These are phyloP conservation scores for Agonum fuliginosum DNA, from an alignment of 2,888 invertebrate genomes.

Conservation along the genomic window DNA sequence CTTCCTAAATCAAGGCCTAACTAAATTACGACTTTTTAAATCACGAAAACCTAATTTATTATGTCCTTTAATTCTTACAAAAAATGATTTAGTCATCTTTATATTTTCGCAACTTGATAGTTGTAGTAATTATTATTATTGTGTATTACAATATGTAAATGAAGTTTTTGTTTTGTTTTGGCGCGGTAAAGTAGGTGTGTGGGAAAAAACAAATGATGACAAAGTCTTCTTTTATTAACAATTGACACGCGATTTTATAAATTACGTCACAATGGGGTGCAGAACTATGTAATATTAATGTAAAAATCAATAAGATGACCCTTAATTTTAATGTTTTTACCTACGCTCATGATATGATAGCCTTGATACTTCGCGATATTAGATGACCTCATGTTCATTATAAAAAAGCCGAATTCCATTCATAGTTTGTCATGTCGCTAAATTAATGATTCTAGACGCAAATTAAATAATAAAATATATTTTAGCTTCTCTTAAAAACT, in stretches of 20 bases:
- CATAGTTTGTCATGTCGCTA: constrained; percentile 22
- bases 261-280: background rate
- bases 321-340: background rate
- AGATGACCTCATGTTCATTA: constrained; percentile 16
- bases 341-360: background rate
- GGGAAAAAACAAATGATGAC: background rate
- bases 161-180: constrained; percentile 8
- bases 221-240: background rate
- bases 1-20: constrained; percentile 25
- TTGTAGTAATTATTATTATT: background rate
- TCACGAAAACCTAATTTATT: background rate
- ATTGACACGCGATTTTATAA: background rate
- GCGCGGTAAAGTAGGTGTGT: background rate
- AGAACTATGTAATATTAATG: background rate
- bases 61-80: background rate
- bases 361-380: constrained; percentile 40
- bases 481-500: constrained; percentile 81
- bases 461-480: background rate
- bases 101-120: constrained; percentile 3
- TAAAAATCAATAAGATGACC: background rate
- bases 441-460: background rate
- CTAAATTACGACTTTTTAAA: constrained; percentile 1
- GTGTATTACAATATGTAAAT: constrained; percentile 19
- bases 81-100: background rate
- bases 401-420: constrained; percentile 46